Percentiles rank a stretch among this genome's conserved stretches.
These are phyloP conservation scores for Discoglossus pictus DNA, from an alignment of 2,797 vertebrate genomes.

Conservation along the genomic window DNA sequence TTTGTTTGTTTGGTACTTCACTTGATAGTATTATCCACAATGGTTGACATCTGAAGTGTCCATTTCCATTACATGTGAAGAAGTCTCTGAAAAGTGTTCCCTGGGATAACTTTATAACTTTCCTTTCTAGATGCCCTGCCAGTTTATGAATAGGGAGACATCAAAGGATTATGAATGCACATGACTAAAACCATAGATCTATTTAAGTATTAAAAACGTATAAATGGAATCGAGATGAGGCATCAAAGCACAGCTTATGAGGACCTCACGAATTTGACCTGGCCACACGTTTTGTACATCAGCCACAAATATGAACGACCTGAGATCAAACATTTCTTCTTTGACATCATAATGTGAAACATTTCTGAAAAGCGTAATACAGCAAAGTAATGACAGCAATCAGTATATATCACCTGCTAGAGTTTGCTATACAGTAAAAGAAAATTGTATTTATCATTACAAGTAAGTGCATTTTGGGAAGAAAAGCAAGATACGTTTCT, in stretches of 20 bases:
- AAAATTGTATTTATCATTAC: neutral
- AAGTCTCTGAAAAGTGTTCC: too few relatives aligned
- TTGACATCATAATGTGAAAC: slow-evolving; percentile 40
- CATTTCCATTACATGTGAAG: too few relatives aligned
- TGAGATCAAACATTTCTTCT: slow-evolving; percentile 41
- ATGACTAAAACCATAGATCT: too few relatives aligned
- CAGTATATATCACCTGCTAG: slow-evolving; percentile 5
- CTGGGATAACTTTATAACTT: too few relatives aligned
- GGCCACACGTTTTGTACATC: slow-evolving; percentile 12
- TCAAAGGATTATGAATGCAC: too few relatives aligned
- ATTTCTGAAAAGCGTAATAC: slow-evolving; percentile 15
- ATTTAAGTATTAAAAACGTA: neutral
- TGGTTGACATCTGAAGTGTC: too few relatives aligned
- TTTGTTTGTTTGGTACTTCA: neutral
- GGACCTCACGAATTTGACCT: neutral
- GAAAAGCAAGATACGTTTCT: slow-evolving; percentile 7
- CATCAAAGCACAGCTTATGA: slow-evolving; percentile 45
- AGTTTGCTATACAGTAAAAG: neutral
- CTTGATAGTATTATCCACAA: neutral
- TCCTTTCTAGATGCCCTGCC: too few relatives aligned
- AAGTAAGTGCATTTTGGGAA: neutral
- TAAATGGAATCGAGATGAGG: slow-evolving; percentile 19
- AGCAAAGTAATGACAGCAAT: slow-evolving; percentile 15
- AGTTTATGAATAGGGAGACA: too few relatives aligned
- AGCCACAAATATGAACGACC: slow-evolving; percentile 25